Base-by-base conservation (phyloP, 53 echinoderm and acorn worm species). In the Crossaster papposus region DNA sequence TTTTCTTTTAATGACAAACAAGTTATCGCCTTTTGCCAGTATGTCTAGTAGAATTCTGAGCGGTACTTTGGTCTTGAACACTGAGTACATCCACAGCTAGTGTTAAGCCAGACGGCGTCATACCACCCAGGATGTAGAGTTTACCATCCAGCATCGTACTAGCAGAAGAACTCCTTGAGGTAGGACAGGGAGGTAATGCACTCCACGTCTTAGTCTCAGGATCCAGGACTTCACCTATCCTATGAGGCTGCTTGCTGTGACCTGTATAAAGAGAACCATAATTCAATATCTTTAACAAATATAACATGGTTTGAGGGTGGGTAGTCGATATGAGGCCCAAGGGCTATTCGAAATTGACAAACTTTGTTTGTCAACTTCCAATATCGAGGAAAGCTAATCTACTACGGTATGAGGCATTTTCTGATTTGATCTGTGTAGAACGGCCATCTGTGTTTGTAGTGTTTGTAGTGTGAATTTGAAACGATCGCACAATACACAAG, bases 111-210 rank as follows among this genome's bases (percentile, higher is more conserved):
- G 35, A 83, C 1, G 90, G 91, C 18, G 92, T 92, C 91, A 96
- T 94, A 13, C 99, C 99, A 12, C 99, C 99, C 24, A 99, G 90
- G 54, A 99, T 83, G 38, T 83, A 72, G 65, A 99, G 83, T 65
- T 92, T 93, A 29, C 88, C 91, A 24, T 95, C 90, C 65, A 92
- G 90, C 73, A 92, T 68, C 70, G 90, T 78, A 36, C 89, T 89
- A 24, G 94, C 88, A 20, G 91, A 89, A 3, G 96, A 94, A 34
- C 99, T 92, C n/a, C 95, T 80, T 6, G 95, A 89, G 24, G 91
- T 89, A 0, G 94, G 93, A 72, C 96, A 93, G 70, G 92, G 85
- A 14, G 84, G 84, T 10, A 94, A 80, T 11, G 89, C 58, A 22
- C 72, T 89, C 99, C 99, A 99, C 13, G 82, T 87, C 74, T 96